phyloP scores from a whole-genome alignment of 2,888 invertebrate species.

The Herminia tarsipennalis region DNA sequence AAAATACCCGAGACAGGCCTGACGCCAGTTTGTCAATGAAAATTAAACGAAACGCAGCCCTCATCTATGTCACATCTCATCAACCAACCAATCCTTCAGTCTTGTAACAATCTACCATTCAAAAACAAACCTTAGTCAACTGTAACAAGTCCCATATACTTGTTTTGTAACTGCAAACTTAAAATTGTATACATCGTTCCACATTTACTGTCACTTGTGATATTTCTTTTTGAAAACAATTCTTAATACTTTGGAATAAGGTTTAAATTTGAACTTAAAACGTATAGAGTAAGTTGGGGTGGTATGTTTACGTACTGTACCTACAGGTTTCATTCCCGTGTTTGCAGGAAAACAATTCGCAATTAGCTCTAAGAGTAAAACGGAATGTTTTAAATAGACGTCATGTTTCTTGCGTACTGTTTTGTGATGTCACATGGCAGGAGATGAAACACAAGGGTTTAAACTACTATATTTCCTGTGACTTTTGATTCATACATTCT shows the following conservation, averaged over 20 bases:
- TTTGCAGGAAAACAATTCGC: slow-evolving; percentile 63
- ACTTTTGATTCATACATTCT: background rate
- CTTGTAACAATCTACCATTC: background rate
- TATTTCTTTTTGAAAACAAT: slow-evolving; percentile 26
- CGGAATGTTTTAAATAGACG: slow-evolving; percentile 54
- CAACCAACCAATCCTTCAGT: slow-evolving; percentile 21
- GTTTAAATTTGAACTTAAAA: background rate
- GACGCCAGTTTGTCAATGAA: slow-evolving; percentile 68
- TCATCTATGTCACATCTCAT: slow-evolving; percentile 67
- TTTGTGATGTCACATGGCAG: slow-evolving; percentile 16
- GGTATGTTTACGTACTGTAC: slow-evolving; percentile 42
- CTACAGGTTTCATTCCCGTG: slow-evolving; percentile 68
- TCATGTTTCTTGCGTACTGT: slow-evolving; percentile 44
- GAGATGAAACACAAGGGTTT: too few relatives aligned
- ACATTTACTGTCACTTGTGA: slow-evolving; percentile 7
- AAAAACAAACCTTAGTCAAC: slow-evolving; percentile 20
- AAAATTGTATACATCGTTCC: slow-evolving; percentile 14
- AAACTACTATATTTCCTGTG: background rate
- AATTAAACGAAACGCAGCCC: slow-evolving; percentile 70
- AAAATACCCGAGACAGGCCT: slow-evolving; percentile 36
- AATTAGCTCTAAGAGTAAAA: slow-evolving; percentile 67
- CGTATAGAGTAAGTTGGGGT: background rate
- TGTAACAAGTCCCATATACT: slow-evolving; percentile 5
- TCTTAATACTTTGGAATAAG: slow-evolving; percentile 27
- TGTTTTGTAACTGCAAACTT: slow-evolving; percentile 6